Evolutionary conservation across 2,888 invertebrate genomes (phyloP).

Genomic region (Dendrolimus pini): DNA sequence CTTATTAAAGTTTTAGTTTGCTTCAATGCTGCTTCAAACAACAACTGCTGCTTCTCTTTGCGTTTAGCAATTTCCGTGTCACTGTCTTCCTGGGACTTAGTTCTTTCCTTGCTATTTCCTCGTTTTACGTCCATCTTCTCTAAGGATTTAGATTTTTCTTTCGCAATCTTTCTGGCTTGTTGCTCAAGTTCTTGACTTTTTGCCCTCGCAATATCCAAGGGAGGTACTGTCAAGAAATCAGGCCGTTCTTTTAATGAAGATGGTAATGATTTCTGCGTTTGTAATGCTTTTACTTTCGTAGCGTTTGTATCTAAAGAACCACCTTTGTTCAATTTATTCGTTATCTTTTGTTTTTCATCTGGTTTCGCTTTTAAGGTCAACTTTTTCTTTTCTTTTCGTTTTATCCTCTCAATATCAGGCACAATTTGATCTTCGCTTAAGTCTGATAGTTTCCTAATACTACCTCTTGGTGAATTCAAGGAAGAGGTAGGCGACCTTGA

Average conservation of each 20-base stretch:
- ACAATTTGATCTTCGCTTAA: constrained; percentile 72
- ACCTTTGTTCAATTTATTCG: constrained; percentile 61
- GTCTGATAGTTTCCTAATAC: constrained; percentile 68
- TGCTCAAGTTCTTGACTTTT: constrained; percentile 79
- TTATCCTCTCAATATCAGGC: constrained; percentile 68
- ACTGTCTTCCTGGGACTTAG: constrained; percentile 84
- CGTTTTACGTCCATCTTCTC: constrained; percentile 80
- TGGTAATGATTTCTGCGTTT: constrained; percentile 75
- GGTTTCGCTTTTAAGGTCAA: constrained; percentile 61
- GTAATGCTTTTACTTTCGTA: constrained; percentile 59
- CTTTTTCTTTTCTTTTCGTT: constrained; percentile 67
- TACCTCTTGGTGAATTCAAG: constrained; percentile 68
- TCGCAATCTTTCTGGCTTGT: constrained; percentile 66
- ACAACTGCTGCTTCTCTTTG: constrained; percentile 84
- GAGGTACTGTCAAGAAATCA: constrained; percentile 70
- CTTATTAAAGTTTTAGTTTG: constrained; percentile 85
- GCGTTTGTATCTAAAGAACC: constrained; percentile 70
- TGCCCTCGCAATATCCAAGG: constrained; percentile 74
- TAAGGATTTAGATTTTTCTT: constrained; percentile 82
- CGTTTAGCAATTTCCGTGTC: constrained; percentile 84
- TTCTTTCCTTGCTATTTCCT: constrained; percentile 78
- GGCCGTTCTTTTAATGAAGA: constrained; percentile 70
- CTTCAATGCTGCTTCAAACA: constrained; percentile 85
- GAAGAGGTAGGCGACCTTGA: constrained; percentile 73
- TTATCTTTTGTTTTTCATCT: constrained; percentile 59